Evolutionary conservation across 2,113 vertebrate genomes (phyloP).

Genomic region (Pomatorhinus ruficollis): DNA sequence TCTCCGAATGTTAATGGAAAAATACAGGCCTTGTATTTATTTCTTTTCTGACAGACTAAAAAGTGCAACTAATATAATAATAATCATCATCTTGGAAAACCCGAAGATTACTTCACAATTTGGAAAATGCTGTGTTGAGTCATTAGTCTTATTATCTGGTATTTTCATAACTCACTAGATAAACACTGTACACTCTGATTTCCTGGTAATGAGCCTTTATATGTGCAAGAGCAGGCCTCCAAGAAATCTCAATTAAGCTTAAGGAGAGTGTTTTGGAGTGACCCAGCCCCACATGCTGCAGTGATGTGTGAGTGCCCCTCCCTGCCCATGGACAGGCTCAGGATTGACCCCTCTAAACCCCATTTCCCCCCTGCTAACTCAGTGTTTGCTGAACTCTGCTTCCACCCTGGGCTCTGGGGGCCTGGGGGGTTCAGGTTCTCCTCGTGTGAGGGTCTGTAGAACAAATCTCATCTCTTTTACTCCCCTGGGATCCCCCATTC

Average conservation of each 20-base stretch:
- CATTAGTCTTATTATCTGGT: slow-evolving; percentile 79
- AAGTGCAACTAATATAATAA: slow-evolving; percentile 80
- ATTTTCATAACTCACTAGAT: slow-evolving; percentile 80
- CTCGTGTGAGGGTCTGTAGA: background rate
- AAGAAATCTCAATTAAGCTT: slow-evolving; percentile 69
- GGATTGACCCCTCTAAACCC: background rate
- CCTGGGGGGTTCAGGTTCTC: background rate
- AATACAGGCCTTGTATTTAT: slow-evolving; percentile 79
- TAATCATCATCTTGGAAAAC: slow-evolving; percentile 69
- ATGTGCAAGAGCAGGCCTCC: slow-evolving; percentile 66
- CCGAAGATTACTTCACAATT: slow-evolving; percentile 79
- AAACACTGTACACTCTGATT: slow-evolving; percentile 71
- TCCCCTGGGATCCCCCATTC: background rate
- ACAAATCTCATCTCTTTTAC: background rate
- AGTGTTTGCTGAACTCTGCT: background rate
- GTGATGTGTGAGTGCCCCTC: background rate
- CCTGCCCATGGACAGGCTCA: accelerated
- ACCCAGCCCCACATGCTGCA: background rate
- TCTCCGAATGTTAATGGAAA: slow-evolving; percentile 77
- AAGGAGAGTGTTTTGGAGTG: slow-evolving; percentile 53
- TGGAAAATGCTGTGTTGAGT: slow-evolving; percentile 78
- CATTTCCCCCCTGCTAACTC: background rate
- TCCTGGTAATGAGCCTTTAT: slow-evolving; percentile 73
- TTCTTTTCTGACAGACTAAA: slow-evolving; percentile 76
- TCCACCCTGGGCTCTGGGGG: background rate